Conservation (phyloP, 2,888 invertebrate species). For the Atethmia centrago region DNA sequence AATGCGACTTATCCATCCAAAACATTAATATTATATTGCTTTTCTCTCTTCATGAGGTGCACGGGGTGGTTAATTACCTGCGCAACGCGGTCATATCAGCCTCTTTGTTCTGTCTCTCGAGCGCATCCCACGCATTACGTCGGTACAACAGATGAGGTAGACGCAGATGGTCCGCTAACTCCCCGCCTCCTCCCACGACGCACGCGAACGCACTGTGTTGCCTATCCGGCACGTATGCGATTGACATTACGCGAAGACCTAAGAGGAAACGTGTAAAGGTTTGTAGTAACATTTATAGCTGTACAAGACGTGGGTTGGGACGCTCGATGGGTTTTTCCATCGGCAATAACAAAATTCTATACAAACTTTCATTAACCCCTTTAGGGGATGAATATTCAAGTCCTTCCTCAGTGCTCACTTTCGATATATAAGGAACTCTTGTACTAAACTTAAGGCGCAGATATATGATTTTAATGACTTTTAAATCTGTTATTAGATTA, state of each 20-base stretch:
- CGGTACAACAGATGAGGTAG: constrained; percentile 96
- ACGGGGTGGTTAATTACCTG: constrained; percentile 68
- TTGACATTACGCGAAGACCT: constrained; percentile 95
- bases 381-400: no score
- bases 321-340: no score
- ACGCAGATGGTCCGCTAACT: constrained; percentile 97
- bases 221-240: constrained; percentile 96
- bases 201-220: constrained; percentile 97
- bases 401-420: no score
- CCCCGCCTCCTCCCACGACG: constrained; percentile 96
- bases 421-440: no score
- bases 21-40: not conserved
- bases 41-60: not conserved
- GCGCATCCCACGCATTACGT: constrained; percentile 91
- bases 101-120: constrained; percentile 84
- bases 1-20: not conserved
- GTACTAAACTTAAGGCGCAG: no score
- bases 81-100: constrained; percentile 85
- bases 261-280: no score
- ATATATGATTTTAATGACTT: no score
- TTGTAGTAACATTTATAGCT: no score
- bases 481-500: no score
- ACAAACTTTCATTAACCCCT: no score
- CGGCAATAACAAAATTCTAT: no score
- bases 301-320: no score